Percentiles rank a stretch among this genome's conserved stretches.
Evolutionary conservation across 2,113 vertebrate species (phyloP).

Genomic region (Callipepla californica): DNA sequence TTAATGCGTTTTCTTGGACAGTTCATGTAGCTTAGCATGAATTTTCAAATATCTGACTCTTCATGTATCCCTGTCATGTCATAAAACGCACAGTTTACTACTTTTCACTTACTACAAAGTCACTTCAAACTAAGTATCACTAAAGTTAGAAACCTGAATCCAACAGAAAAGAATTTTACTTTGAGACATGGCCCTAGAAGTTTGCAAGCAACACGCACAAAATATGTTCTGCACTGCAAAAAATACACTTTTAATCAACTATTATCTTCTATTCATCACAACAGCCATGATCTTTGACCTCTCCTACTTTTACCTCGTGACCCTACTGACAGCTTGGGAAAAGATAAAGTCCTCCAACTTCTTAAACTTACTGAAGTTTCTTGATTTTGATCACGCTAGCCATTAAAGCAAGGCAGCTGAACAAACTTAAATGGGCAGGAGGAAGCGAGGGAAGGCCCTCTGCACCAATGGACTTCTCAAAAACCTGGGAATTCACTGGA

Average conservation of each 20-base stretch:
- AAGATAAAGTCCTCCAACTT: background rate
- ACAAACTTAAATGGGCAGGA: background rate
- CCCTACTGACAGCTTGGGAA: background rate
- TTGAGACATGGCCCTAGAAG: background rate
- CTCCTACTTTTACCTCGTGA: background rate
- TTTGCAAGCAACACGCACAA: background rate
- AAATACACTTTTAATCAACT: background rate
- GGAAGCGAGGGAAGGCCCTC: background rate
- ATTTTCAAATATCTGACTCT: background rate
- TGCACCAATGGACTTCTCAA: background rate
- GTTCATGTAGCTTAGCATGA: background rate
- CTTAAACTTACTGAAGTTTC: background rate
- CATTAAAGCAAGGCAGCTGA: background rate
- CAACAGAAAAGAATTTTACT: background rate
- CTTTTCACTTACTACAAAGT: background rate
- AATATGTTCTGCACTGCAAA: background rate
- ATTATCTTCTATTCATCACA: background rate
- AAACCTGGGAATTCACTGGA: background rate
- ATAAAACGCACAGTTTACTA: background rate
- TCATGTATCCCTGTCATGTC: background rate
- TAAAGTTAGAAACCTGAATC: background rate
- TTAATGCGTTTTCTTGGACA: background rate
- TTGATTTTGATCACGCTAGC: background rate
- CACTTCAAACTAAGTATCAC: background rate
- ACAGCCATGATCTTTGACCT: background rate